Percentiles rank a stretch among this genome's conserved stretches.
Evolutionary conservation across 2,797 vertebrate genomes (phyloP).

Genomic region (Sylvia borin): DNA sequence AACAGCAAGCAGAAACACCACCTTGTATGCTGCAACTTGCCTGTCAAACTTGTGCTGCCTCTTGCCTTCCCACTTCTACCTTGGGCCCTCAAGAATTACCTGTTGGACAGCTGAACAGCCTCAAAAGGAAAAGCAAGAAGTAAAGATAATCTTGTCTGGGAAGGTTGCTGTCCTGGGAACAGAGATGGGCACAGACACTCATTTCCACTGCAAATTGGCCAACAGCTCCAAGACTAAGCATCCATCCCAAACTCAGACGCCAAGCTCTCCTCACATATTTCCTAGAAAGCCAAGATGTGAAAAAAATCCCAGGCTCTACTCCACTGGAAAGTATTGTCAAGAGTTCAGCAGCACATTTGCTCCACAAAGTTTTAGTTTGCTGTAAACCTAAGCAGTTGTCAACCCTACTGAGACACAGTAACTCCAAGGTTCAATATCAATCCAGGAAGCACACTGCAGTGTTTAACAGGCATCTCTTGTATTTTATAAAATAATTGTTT

Average conservation of each 20-base stretch:
- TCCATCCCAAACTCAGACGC: neutral
- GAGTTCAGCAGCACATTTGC: neutral
- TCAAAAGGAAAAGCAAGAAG: neutral
- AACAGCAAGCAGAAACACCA: neutral
- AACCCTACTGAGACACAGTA: neutral
- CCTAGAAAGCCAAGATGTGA: neutral
- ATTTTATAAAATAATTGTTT: neutral
- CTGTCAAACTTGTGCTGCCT: neutral
- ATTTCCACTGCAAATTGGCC: neutral
- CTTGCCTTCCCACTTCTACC: neutral
- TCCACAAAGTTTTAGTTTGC: neutral
- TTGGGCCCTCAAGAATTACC: neutral
- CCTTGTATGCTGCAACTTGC: neutral
- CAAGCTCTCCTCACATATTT: neutral
- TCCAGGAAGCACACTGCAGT: neutral
- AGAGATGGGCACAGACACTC: neutral
- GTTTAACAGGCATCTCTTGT: neutral
- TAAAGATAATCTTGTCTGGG: neutral
- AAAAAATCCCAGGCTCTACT: neutral
- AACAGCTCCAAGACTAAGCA: neutral
- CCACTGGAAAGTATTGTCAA: accelerated
- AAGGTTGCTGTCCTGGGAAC: neutral
- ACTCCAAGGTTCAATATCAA: neutral
- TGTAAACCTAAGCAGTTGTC: neutral
- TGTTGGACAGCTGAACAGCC: neutral